phyloP scores from a whole-genome alignment of 2,113 vertebrate genomes.

The Triplophysa rosa region DNA sequence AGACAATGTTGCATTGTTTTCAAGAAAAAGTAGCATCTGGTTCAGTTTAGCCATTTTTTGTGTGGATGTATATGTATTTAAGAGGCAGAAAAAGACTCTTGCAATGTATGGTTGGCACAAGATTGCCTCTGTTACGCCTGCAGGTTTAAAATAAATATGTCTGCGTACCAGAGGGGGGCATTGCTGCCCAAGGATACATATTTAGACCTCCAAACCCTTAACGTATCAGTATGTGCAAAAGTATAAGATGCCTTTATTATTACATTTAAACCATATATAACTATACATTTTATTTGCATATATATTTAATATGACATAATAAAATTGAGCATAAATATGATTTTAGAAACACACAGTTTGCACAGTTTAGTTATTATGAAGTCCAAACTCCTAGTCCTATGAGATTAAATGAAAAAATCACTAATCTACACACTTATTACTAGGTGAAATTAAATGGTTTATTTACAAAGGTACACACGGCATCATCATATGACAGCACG shows the following conservation, averaged over 20 bases:
- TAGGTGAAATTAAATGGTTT: not conserved
- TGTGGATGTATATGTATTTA: not conserved
- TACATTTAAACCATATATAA: not conserved
- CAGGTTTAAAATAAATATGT: not conserved
- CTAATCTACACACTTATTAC: not conserved
- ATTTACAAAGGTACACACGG: not conserved
- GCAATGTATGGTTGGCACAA: not conserved
- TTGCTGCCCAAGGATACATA: slow-evolving; percentile 24
- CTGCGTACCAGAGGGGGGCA: slow-evolving; percentile 35
- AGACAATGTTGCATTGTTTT: not conserved
- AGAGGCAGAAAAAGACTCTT: slow-evolving; percentile 3
- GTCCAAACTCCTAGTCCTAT: not conserved
- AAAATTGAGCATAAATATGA: not conserved
- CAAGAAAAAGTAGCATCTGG: not conserved
- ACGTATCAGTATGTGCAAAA: slow-evolving; percentile 3
- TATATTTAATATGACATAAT: not conserved
- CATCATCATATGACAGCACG: not conserved
- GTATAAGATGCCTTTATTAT: not conserved
- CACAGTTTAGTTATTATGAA: not conserved
- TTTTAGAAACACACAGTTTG: not conserved
- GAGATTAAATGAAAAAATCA: not conserved
- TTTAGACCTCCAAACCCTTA: not conserved
- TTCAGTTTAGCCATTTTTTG: not conserved
- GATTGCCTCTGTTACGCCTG: not conserved
- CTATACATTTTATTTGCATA: slow-evolving; percentile 1